phyloP scores from a whole-genome alignment of 2,888 invertebrate genomes.

The Alentia gelatinosa region DNA sequence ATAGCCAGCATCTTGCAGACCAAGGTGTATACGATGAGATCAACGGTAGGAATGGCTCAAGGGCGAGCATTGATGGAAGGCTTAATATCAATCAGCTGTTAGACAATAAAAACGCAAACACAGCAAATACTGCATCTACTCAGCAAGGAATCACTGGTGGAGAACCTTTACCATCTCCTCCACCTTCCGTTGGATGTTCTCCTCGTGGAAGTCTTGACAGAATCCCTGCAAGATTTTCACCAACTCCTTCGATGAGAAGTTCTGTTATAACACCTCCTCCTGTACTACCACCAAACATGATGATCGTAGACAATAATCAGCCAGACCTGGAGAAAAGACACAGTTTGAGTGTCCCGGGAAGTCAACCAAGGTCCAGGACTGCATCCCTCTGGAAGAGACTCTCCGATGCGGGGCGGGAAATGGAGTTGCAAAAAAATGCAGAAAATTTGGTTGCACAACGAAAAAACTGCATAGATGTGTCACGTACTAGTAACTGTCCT shows the following conservation, averaged over 20 bases:
- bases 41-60: neutral
- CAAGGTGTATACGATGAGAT: slow-evolving; percentile 36
- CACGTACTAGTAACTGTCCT: neutral
- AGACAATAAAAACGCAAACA: too few relatives aligned
- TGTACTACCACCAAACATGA: neutral
- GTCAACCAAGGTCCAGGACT: neutral
- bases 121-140: too few relatives aligned
- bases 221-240: neutral
- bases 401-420: neutral
- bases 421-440: neutral
- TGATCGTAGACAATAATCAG: neutral
- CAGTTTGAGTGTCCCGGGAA: neutral
- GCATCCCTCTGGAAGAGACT: neutral
- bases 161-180: neutral
- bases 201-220: neutral
- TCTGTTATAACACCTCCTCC: neutral
- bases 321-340: neutral
- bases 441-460: neutral
- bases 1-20: slow-evolving; percentile 22
- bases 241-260: neutral
- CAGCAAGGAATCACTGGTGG: neutral
- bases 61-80: neutral
- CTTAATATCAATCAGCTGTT: neutral
- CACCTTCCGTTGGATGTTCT: neutral
- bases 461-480: neutral